These are phyloP conservation scores for Reticulitermes speratus DNA, from an alignment of 1,140 invertebrate species.

Conservation along the genomic window DNA sequence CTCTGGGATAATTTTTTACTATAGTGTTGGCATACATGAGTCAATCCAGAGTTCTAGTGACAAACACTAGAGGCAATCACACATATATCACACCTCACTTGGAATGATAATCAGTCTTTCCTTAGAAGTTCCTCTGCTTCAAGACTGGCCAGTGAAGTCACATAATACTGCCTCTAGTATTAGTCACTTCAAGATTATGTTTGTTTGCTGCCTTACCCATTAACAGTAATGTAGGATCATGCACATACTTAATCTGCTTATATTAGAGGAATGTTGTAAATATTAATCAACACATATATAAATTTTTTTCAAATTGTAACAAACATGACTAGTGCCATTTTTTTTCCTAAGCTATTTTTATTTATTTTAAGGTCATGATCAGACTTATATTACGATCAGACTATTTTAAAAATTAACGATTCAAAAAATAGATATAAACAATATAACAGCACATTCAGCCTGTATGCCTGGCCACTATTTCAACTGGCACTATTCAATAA, in stretches of 20 bases:
- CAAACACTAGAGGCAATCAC: neutral
- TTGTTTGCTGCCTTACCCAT: neutral
- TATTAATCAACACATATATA: constrained; percentile 34
- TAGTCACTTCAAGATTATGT: neutral
- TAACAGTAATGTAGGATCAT: constrained; percentile 12
- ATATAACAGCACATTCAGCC: constrained; percentile 4
- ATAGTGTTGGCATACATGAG: neutral
- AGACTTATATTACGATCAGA: constrained; percentile 27
- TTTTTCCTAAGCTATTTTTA: constrained; percentile 26
- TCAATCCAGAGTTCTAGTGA: neutral
- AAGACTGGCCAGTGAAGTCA: neutral
- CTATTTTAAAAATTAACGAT: constrained; percentile 33
- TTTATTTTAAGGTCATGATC: constrained; percentile 30
- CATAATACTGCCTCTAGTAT: neutral
- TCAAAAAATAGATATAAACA: constrained; percentile 30
- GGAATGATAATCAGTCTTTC: neutral
- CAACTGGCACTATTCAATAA: neutral
- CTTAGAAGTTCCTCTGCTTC: neutral
- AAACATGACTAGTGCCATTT: constrained; percentile 34
- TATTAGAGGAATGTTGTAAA: constrained; percentile 32
- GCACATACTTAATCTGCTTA: neutral
- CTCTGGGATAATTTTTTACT: neutral
- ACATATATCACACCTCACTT: neutral
- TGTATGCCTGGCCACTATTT: neutral
- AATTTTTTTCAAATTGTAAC: constrained; percentile 32